These are phyloP conservation scores for Hycleus phaleratus DNA, from an alignment of 1,140 invertebrate species.

Conservation along the genomic window DNA sequence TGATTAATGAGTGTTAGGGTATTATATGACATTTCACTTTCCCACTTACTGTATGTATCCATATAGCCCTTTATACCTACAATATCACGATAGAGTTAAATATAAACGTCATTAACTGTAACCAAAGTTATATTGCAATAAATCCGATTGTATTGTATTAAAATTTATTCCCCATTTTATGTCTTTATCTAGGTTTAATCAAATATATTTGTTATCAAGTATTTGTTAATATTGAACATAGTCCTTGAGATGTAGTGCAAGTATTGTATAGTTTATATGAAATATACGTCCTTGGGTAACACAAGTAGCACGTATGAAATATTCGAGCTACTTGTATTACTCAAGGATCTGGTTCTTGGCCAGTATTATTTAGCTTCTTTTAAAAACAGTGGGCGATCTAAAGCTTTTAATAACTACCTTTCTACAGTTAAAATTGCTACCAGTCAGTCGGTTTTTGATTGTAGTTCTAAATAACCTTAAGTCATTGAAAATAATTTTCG, in stretches of 20 bases:
- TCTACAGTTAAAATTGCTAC: conserved; percentile 20
- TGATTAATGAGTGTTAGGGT: conserved; percentile 24
- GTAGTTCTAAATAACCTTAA: conserved; percentile 10
- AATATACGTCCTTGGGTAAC: conserved; percentile 19
- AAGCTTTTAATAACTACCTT: conserved; percentile 27
- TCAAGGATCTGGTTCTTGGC: conserved; percentile 21
- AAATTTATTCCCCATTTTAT: too few relatives aligned
- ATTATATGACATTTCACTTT: conserved; percentile 26
- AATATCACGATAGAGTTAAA: conserved; percentile 9
- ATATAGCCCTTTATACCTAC: conserved; percentile 8
- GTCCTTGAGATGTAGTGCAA: too few relatives aligned
- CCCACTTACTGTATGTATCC: conserved; percentile 15
- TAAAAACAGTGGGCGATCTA: conserved; percentile 27
- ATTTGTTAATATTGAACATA: too few relatives aligned
- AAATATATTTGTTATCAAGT: too few relatives aligned
- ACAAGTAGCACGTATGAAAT: conserved; percentile 29
- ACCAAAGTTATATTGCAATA: conserved; percentile 1
- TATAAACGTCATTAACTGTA: conserved; percentile 15
- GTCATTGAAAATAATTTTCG: conserved; percentile 8
- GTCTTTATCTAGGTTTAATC: too few relatives aligned
- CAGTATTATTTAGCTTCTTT: conserved; percentile 15
- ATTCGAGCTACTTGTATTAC: conserved; percentile 27
- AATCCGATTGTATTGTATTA: too few relatives aligned
- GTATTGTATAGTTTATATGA: too few relatives aligned
- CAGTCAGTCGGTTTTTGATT: conserved; percentile 5